Evolutionary conservation across 2,113 vertebrate genomes (phyloP), one percentile per base, ranked within the genome.

Genomic region (Poeciliopsis turrubarensis): DNA sequence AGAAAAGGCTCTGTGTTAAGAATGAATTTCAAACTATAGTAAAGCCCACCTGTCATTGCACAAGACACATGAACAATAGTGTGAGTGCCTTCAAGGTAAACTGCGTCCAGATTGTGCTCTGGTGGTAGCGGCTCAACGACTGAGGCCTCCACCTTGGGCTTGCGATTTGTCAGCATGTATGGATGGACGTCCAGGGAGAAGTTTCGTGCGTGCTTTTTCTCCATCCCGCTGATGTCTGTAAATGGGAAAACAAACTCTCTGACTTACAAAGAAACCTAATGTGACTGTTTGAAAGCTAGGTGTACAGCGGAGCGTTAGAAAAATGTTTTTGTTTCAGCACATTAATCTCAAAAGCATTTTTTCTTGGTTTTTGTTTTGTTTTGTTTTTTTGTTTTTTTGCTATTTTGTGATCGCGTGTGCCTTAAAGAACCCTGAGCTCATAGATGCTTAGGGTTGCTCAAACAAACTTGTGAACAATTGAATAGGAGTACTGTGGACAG

Each of bases 111-210:
- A 84, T 95, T 95, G 92, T 96, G 95, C 73, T 96, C 95, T 0
- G 94, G 82, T 13, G 96, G 94, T 47, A 96, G 94, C 0, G 96
- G 94, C 11, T 94, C 92, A 39, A 92, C 82, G 60, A 91, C 92
- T 67, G 88, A 82, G 19, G 83, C 77, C 87, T 96, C 96, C 17
- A 95, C 91, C 86, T 98, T 99, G 72, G 96, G 92, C 86, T 98
- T 99, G 84, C 95, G 96, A 86, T 94, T 94, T 73, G 96, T 96
- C 79, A 97, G 94, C 92, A 99, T 95, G 88, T 98, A 99, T 0
- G 98, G 97, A 85, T 99, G 98, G 74, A 99, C 96, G 65, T 99
- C 98, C 94, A 99, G 93, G 30, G 97, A 98, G 87, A 99, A 97
- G 93, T 99, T 98, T 1, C 97, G 95, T 0, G 95, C 89, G n/a